phyloP scores from a whole-genome alignment of 2,113 vertebrate genomes.

The Perca flavescens region DNA sequence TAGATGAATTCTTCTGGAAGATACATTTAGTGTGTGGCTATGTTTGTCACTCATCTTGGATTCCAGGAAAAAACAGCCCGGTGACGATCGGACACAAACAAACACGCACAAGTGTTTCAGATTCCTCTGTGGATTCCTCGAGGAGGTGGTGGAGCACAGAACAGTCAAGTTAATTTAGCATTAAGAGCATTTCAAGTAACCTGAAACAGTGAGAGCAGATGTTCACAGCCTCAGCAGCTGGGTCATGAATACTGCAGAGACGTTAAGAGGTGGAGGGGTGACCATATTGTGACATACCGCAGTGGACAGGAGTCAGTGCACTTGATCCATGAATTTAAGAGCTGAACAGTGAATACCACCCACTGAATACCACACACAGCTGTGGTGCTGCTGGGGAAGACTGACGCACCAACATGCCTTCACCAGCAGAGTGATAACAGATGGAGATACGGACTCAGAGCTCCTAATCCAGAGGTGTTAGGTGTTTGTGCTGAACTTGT shows the following conservation, averaged over 20 bases:
- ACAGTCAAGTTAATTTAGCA: conserved; percentile 71
- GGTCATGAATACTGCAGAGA: conserved; percentile 32
- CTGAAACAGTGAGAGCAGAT: conserved; percentile 71
- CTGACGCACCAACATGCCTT: conserved; percentile 41
- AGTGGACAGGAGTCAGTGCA: conserved; percentile 76
- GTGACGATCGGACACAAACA: conserved; percentile 31
- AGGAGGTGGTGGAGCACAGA: conserved; percentile 34
- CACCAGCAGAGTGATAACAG: conserved; percentile 72
- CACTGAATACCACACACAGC: conserved; percentile 82
- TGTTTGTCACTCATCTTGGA: conserved; percentile 14
- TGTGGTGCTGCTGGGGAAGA: conserved; percentile 51
- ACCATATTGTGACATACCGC: conserved; percentile 60
- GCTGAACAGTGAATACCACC: conserved; percentile 76
- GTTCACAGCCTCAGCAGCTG: conserved; percentile 67
- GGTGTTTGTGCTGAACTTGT: conserved; percentile 44
- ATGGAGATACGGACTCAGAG: conserved; percentile 53
- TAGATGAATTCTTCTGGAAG: conserved; percentile 1
- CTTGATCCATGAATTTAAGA: conserved; percentile 77
- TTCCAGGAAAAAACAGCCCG: conserved; percentile 8
- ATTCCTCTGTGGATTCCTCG: conserved; percentile 59
- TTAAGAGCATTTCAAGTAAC: conserved; percentile 60
- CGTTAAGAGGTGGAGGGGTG: conserved; percentile 44
- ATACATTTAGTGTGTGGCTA: background rate
- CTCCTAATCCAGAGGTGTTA: conserved; percentile 49
- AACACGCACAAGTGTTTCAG: conserved; percentile 43